phyloP scores from a whole-genome alignment of 2,888 invertebrate genomes.

The Polydesmus complanatus region DNA sequence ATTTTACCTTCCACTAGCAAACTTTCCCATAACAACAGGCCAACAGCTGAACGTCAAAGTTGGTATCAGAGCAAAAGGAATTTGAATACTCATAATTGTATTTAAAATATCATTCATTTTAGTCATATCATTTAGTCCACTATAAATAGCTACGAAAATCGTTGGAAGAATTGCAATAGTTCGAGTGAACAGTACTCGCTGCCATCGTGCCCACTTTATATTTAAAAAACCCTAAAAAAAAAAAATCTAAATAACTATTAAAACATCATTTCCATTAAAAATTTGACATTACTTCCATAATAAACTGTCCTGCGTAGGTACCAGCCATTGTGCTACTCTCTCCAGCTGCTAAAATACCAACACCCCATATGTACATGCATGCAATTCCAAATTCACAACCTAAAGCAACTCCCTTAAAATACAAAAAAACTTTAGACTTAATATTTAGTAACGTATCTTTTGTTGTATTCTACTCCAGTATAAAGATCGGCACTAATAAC shows the following conservation, averaged over 20 bases:
- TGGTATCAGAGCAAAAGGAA: slow-evolving; percentile 41
- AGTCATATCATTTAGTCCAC: slow-evolving; percentile 27
- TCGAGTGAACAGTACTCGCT: slow-evolving; percentile 67
- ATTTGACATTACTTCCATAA: slow-evolving; percentile 36
- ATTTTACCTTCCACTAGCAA: slow-evolving; percentile 33
- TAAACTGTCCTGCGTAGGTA: slow-evolving; percentile 42
- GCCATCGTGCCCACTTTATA: slow-evolving; percentile 73
- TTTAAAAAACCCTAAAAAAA: slow-evolving; percentile 60
- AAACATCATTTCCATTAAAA: neutral
- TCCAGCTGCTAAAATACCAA: slow-evolving; percentile 40
- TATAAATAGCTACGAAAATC: slow-evolving; percentile 40
- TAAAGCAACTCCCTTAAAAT: slow-evolving; percentile 32
- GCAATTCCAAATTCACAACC: slow-evolving; percentile 38
- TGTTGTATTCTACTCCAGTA: slow-evolving; percentile 20
- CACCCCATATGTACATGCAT: slow-evolving; percentile 40
- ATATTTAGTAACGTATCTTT: neutral
- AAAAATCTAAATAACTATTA: neutral
- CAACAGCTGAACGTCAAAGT: slow-evolving; percentile 39
- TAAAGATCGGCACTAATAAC: slow-evolving; percentile 23
- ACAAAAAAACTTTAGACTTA: neutral
- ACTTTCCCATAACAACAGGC: slow-evolving; percentile 36
- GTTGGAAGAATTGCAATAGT: slow-evolving; percentile 67
- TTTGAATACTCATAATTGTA: slow-evolving; percentile 38
- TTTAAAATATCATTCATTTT: slow-evolving; percentile 40
- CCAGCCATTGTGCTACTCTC: slow-evolving; percentile 42